Percentiles rank a stretch among this genome's conserved stretches.
Evolutionary conservation across 2,797 vertebrate species (phyloP).

Genomic region (Fistularia tabacaria): DNA sequence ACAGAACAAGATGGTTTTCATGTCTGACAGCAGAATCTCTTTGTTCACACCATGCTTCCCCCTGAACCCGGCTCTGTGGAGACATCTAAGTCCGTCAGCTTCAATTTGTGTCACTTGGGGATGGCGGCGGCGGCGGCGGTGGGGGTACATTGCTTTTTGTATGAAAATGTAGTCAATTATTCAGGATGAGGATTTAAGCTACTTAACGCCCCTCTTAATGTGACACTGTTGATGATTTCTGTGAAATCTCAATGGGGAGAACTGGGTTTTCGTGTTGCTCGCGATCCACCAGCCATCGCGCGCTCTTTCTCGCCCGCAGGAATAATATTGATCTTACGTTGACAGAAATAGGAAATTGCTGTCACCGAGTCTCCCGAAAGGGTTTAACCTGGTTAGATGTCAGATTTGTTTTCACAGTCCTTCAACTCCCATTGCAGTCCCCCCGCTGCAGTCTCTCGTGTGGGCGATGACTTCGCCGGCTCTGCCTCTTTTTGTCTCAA

Average conservation of each 20-base stretch:
- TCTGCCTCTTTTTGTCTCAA: too few species aligned
- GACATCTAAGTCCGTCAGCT: conserved; percentile 32
- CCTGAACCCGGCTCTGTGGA: conserved; percentile 28
- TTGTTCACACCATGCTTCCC: conserved; percentile 22
- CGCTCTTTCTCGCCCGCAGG: conserved; percentile 1
- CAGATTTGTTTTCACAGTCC: conserved; percentile 23
- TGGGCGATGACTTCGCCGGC: conserved; percentile 3
- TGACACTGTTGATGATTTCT: conserved; percentile 11
- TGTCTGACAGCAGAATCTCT: conserved; percentile 43
- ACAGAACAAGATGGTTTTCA: conserved; percentile 18
- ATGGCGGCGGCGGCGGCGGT: conserved; percentile 1
- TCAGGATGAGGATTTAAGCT: conserved; percentile 34
- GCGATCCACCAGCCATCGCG: background rate
- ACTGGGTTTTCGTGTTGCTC: background rate
- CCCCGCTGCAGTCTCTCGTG: conserved; percentile 11
- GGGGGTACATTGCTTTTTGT: conserved; percentile 28
- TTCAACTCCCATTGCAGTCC: conserved; percentile 1
- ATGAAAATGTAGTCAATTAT: conserved; percentile 37
- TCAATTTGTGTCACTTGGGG: too few species aligned
- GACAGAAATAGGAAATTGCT: conserved; percentile 23
- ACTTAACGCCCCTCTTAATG: conserved; percentile 17
- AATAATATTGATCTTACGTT: conserved; percentile 24
- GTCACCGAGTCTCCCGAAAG: conserved; percentile 19
- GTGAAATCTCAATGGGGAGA: conserved; percentile 2
- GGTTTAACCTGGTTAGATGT: conserved; percentile 34